Evolutionary conservation across 2,113 vertebrate genomes (phyloP), one percentile per base, ranked within the genome.

Genomic region (Coturnix japonica): DNA sequence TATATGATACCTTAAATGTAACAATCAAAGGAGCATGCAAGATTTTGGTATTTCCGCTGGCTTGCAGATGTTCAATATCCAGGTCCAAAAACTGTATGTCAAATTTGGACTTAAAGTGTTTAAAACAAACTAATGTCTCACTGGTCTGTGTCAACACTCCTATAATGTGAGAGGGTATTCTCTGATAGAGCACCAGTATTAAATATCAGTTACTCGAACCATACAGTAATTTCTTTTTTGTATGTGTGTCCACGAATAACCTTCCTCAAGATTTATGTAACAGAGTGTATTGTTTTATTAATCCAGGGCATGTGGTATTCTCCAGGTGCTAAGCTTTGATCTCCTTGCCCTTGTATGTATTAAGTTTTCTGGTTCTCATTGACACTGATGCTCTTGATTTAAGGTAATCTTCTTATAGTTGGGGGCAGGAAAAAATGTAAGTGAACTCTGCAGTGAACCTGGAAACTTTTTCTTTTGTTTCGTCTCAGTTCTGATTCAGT

Each of bases 1-100:
- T 98, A 99, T 97, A 99, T 98, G 98, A 99, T 99, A 99, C 98
- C 98, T 98, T 98, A 97, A 99, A 99, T 99, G 99, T 99, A 99
- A 99, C 98, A 99, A 99, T 99, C 99, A 99, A 99, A 99, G 98
- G 97, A 97, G 95, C 97, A 97, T 95, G 98, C 97, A 97, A 98
- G 98, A 98, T 98, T 98, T 98, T 97, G 98, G 98, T 98, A 99
- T 99, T 99, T 99, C 98, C 97, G 97, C 97, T 97, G 97, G 96
- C 95, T 98, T 97, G 97, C 99, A 99, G 98, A 99, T 99, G 98
- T 99, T 98, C 97, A 56, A 90, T 87, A 96, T 97, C 94, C 96
- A 93, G 80, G 94, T 97, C 97, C 98, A 98, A 98, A 97, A 98
- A 95, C 96, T 90, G 96, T 97, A 98, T 97, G 98, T 98, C 97